Evolutionary conservation across 2,888 invertebrate genomes (phyloP).

Genomic region (Keiferia lycopersicella): DNA sequence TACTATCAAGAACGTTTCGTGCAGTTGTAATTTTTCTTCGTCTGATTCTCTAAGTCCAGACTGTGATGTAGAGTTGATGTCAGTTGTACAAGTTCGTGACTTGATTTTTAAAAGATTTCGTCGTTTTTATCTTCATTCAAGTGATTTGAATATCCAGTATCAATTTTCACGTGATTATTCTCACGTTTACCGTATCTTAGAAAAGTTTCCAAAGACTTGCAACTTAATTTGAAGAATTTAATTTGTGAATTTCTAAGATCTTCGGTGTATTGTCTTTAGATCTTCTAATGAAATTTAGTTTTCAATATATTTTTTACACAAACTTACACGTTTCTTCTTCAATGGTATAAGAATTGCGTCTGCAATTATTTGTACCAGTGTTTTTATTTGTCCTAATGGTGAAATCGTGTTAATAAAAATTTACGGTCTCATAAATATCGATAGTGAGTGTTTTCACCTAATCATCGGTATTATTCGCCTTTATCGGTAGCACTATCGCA

Average conservation of each 20-base stretch:
- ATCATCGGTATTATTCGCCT: slow-evolving; percentile 33
- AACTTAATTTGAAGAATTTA: not conserved
- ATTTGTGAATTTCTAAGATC: not conserved
- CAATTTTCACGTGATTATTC: slow-evolving; percentile 17
- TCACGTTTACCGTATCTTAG: not conserved
- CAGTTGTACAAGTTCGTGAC: slow-evolving; percentile 29
- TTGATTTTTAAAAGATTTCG: slow-evolving; percentile 25
- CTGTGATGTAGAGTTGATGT: slow-evolving; percentile 18
- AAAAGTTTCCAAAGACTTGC: not conserved
- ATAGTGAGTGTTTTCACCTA: slow-evolving; percentile 41
- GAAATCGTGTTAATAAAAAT: slow-evolving; percentile 35
- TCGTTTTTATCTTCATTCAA: slow-evolving; percentile 27
- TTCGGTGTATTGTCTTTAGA: too few relatives aligned
- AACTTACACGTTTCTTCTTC: not conserved
- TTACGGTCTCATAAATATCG: slow-evolving; percentile 48
- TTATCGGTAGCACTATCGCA: slow-evolving; percentile 40
- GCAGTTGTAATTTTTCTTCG: slow-evolving; percentile 17
- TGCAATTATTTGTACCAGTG: slow-evolving; percentile 9
- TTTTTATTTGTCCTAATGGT: slow-evolving; percentile 30
- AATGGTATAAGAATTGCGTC: not conserved
- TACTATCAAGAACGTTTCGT: not conserved
- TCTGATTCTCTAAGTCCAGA: slow-evolving; percentile 16
- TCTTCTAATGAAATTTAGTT: not conserved
- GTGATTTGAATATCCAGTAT: slow-evolving; percentile 32
- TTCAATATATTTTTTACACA: not conserved